phyloP scores from a whole-genome alignment of 2,113 vertebrate genomes.

The Microtus ochrogaster region DNA sequence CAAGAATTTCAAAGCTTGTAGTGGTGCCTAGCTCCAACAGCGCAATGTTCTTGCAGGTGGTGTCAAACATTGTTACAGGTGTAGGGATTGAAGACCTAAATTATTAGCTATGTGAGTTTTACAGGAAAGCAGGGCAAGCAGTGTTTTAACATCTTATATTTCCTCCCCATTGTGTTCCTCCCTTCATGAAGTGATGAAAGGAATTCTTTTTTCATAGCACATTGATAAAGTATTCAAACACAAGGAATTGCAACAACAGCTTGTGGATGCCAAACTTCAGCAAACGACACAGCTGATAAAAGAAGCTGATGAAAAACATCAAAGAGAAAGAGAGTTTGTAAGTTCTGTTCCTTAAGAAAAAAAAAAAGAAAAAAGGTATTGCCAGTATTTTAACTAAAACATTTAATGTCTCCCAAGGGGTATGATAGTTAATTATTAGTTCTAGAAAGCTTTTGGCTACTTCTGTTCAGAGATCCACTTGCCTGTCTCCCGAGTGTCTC shows the following conservation, averaged over 20 bases:
- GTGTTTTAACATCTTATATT: background rate
- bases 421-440: background rate
- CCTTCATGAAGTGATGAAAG: conserved; percentile 49
- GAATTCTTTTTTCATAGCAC: conserved; percentile 87
- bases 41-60: background rate
- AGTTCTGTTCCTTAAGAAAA: conserved; percentile 83
- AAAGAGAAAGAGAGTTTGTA: conserved; percentile 96
- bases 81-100: background rate
- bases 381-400: background rate
- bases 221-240: conserved; percentile 99
- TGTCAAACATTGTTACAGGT: background rate
- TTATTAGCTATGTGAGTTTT: background rate
- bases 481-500: background rate
- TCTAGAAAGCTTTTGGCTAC: conserved; percentile 1
- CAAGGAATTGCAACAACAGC: conserved; percentile 97
- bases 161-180: background rate
- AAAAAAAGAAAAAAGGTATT: conserved; percentile 29
- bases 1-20: background rate
- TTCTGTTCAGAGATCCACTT: background rate
- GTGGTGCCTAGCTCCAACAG: background rate
- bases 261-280: conserved; percentile 98
- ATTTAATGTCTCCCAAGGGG: background rate
- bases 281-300: conserved; percentile 97
- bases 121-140: background rate
- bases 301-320: conserved; percentile 97